Evolutionary conservation across 2,888 invertebrate species (phyloP), one percentile per base, ranked within the genome.

Genomic region (Monopis laevigella): DNA sequence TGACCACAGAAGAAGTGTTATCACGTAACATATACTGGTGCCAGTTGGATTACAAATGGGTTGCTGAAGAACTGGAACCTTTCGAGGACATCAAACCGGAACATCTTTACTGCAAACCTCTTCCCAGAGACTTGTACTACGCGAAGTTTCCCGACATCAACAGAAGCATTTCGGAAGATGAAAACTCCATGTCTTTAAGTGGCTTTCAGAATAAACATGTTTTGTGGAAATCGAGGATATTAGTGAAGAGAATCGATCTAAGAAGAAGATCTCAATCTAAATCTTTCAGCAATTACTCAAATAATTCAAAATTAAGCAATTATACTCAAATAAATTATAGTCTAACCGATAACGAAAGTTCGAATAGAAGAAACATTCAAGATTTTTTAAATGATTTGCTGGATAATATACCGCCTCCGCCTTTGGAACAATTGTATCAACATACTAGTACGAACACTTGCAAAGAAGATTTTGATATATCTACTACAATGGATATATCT

Each of bases 161-260:
- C 1, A 59, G 77, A 55, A 78, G 80, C 48, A 77, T 77, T 53
- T 78, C 78, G 0, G 80, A 80, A 41, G 80, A 77, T 19, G 78
- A 78, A 46, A 68, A 58, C 43, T 64, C 74, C 1, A 46, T 75
- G 27, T 69, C 66, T 36, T 46, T 77, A 5, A 61, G 53, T 19
- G 77, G 74, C 21, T 78, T 78, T 51, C 54, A 51, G 50, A 56
- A 44, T 18, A 78, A 77, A 55, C 67, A 75, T 43, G 50, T 52
- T 28, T 62, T 73, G 46, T 74, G 78, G 74, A 68, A 66, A 53
- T 60, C 67, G 1, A 78, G 71, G 46, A 59, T 74, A 48, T 50
- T 54, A 24, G 54, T 74, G 28, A 63, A 36, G 60, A 50, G 62
- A 58, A 51, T 58, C 61, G 17, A 51, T 40, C 59, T 58, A n/a